phyloP scores from a whole-genome alignment of 1,140 invertebrate genomes.

The Brachionus plicatilis region DNA sequence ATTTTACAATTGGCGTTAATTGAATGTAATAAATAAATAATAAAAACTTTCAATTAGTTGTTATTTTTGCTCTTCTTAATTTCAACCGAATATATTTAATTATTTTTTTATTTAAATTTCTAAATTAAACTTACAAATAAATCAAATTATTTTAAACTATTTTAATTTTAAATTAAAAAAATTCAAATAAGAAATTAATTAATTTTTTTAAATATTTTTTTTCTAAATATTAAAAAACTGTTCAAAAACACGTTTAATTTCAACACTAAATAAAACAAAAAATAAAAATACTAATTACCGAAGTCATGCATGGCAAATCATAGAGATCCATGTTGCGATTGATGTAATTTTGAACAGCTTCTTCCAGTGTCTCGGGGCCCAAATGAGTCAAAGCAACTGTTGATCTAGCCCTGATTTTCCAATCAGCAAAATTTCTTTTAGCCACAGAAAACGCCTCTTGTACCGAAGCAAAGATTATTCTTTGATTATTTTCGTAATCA shows the following conservation, averaged over 20 bases:
- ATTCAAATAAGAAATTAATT: too few species aligned
- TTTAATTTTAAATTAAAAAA: too few species aligned
- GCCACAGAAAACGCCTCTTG: constrained; percentile 53
- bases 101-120: background rate
- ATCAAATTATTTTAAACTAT: too few species aligned
- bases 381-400: constrained; percentile 52
- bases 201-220: too few species aligned
- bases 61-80: too few species aligned
- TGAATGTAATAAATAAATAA: too few species aligned
- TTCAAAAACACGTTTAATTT: too few species aligned
- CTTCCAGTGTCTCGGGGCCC: constrained; percentile 54
- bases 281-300: constrained; percentile 45
- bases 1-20: too few species aligned
- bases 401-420: constrained; percentile 54
- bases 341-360: constrained; percentile 55
- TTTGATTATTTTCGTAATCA: constrained; percentile 54
- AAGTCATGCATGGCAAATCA: constrained; percentile 51
- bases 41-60: too few species aligned
- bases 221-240: too few species aligned
- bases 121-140: too few species aligned
- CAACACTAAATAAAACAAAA: background rate
- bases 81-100: too few species aligned
- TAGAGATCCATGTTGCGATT: constrained; percentile 55
- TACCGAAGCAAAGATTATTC: constrained; percentile 51
- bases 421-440: constrained; percentile 53